phyloP scores from a whole-genome alignment of 2,113 vertebrate species.

The Microcebus murinus region DNA sequence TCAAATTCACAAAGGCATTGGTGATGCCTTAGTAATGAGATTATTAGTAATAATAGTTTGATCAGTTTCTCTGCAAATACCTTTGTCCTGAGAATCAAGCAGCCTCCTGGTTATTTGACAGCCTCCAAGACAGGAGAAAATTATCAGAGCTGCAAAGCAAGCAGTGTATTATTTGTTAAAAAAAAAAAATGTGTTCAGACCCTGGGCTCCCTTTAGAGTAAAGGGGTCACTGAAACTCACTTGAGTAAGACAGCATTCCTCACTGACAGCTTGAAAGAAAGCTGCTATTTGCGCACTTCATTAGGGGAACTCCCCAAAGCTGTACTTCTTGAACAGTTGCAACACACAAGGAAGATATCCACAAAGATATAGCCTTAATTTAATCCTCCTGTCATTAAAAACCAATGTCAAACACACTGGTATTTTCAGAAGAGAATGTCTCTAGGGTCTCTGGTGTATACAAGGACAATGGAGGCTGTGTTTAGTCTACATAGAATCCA shows the following conservation, averaged over 20 bases:
- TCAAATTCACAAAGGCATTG: slow-evolving; percentile 47
- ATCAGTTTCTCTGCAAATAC: slow-evolving; percentile 60
- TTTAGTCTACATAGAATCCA: not conserved
- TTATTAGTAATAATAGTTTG: slow-evolving; percentile 69
- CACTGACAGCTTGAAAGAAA: slow-evolving; percentile 30
- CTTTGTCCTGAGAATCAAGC: slow-evolving; percentile 65
- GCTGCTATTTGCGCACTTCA: slow-evolving; percentile 3
- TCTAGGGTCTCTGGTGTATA: not conserved
- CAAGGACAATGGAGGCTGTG: not conserved
- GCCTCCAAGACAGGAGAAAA: slow-evolving; percentile 36
- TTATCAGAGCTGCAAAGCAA: slow-evolving; percentile 49
- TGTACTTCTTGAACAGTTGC: not conserved
- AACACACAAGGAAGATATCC: not conserved
- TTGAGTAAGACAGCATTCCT: not conserved
- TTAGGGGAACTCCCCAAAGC: slow-evolving; percentile 14
- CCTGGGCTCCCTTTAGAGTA: not conserved
- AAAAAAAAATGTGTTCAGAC: not conserved
- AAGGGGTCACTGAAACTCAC: slow-evolving; percentile 54
- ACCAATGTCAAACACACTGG: not conserved
- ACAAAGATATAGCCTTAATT: not conserved
- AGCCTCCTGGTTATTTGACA: slow-evolving; percentile 49
- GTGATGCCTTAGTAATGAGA: slow-evolving; percentile 58
- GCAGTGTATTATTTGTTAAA: slow-evolving; percentile 57
- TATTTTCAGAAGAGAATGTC: not conserved
- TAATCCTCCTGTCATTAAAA: slow-evolving; percentile 39